phyloP scores from a whole-genome alignment of 2,113 vertebrate species.

The Callopanchax toddi region DNA sequence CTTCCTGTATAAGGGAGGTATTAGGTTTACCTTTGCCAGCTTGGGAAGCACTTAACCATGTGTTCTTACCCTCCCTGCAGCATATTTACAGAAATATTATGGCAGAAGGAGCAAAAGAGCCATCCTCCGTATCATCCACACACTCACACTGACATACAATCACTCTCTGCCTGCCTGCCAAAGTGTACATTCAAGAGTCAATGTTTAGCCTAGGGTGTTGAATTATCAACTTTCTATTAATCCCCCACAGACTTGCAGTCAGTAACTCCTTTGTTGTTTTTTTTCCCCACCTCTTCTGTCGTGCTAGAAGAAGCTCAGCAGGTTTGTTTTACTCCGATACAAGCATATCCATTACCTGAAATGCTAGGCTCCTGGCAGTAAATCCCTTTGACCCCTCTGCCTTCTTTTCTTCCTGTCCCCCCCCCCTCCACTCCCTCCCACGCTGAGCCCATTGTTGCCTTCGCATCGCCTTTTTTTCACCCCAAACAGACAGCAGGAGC shows the following conservation, averaged over 20 bases:
- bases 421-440: constrained; percentile 38
- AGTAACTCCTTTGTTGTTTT: constrained; percentile 68
- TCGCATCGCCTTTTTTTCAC: constrained; percentile 45
- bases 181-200: constrained; percentile 54
- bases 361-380: constrained; percentile 73
- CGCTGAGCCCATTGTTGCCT: constrained; percentile 43
- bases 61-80: constrained; percentile 52
- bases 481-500: constrained; percentile 42
- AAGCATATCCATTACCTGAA: constrained; percentile 82
- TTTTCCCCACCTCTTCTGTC: constrained; percentile 65
- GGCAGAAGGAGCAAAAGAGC: constrained; percentile 35
- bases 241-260: constrained; percentile 65
- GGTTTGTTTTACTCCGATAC: constrained; percentile 73
- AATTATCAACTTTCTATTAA: constrained; percentile 68
- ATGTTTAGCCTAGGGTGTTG: constrained; percentile 66
- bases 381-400: constrained; percentile 77
- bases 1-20: constrained; percentile 62
- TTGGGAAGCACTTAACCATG: constrained; percentile 68
- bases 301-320: constrained; percentile 67
- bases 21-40: constrained; percentile 70
- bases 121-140: constrained; percentile 12
- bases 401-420: constrained; percentile 41
- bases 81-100: constrained; percentile 57
- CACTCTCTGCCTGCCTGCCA: constrained; percentile 32
- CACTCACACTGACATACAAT: constrained; percentile 23